phyloP scores from a whole-genome alignment of 2,888 invertebrate species.

The Rhodophaea formosa region DNA sequence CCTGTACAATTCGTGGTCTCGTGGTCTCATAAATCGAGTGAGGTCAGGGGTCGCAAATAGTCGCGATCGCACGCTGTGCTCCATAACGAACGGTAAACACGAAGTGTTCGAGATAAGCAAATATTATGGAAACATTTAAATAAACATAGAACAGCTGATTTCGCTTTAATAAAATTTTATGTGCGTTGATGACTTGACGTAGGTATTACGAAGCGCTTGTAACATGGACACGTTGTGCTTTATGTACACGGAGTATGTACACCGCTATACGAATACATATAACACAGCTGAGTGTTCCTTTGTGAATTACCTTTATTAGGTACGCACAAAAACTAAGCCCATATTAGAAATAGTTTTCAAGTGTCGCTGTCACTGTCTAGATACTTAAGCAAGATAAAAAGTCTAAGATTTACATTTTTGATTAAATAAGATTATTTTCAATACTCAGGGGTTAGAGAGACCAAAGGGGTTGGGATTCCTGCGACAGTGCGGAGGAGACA shows the following conservation, averaged over 20 bases:
- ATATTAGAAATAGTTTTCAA: too few species aligned
- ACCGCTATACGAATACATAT: not conserved
- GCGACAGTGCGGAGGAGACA: not conserved
- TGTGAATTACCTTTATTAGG: not conserved
- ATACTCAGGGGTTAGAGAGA: too few species aligned
- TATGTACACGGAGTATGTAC: not conserved
- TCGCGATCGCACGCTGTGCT: conserved; percentile 27
- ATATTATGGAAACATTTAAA: conserved; percentile 27
- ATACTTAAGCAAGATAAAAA: too few species aligned
- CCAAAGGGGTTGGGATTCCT: too few species aligned
- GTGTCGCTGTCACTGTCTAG: too few species aligned
- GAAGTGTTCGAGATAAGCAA: conserved; percentile 33
- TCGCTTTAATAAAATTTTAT: not conserved
- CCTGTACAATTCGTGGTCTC: conserved; percentile 35
- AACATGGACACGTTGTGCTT: not conserved
- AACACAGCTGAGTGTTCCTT: not conserved
- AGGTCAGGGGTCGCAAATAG: conserved; percentile 39
- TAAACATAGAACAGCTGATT: conserved; percentile 31
- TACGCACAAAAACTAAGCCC: too few species aligned
- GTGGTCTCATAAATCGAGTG: conserved; percentile 40
- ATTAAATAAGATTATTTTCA: too few species aligned
- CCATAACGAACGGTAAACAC: conserved; percentile 36
- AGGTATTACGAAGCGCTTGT: not conserved
- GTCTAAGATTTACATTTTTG: too few species aligned
- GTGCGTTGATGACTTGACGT: not conserved